These are phyloP conservation scores for Globia sparganii DNA, from an alignment of 2,888 invertebrate species.

Conservation along the genomic window DNA sequence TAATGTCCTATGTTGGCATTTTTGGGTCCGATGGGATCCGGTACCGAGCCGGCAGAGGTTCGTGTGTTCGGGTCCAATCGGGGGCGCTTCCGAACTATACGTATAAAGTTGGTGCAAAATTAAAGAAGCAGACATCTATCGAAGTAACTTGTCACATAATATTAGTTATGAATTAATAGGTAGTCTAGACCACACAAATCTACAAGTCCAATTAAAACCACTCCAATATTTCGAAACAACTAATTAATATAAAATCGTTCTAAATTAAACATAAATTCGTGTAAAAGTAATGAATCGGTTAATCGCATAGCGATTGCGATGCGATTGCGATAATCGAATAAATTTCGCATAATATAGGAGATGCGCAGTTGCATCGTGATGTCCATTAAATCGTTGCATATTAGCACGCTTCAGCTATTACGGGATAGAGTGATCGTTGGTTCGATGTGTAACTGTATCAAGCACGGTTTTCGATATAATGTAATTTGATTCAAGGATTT, in stretches of 20 bases:
- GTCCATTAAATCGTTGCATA: slow-evolving; percentile 55
- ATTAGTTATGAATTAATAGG: background rate
- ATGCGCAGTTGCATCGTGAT: slow-evolving; percentile 52
- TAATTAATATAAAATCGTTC: slow-evolving; percentile 18
- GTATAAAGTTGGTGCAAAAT: background rate
- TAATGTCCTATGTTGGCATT: too few relatives aligned
- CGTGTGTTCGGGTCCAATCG: too few relatives aligned
- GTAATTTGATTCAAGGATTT: slow-evolving; percentile 41
- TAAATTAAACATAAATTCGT: slow-evolving; percentile 30
- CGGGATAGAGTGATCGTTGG: slow-evolving; percentile 35
- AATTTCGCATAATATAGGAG: slow-evolving; percentile 51
- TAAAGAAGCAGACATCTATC: background rate
- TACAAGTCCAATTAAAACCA: slow-evolving; percentile 24
- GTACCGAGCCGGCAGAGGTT: too few relatives aligned
- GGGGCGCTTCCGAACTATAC: too few relatives aligned
- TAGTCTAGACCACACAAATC: slow-evolving; percentile 1
- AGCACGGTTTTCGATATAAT: slow-evolving; percentile 29
- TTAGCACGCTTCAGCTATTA: slow-evolving; percentile 55
- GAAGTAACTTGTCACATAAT: too few relatives aligned
- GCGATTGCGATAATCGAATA: slow-evolving; percentile 59
- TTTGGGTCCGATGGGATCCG: too few relatives aligned
- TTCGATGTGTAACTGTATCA: slow-evolving; percentile 39
- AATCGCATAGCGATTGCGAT: slow-evolving; percentile 42
- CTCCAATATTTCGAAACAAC: slow-evolving; percentile 10
- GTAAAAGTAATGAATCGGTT: slow-evolving; percentile 55